Evolutionary conservation across 2,797 vertebrate genomes (phyloP).

Genomic region (Crenichthys baileyi): DNA sequence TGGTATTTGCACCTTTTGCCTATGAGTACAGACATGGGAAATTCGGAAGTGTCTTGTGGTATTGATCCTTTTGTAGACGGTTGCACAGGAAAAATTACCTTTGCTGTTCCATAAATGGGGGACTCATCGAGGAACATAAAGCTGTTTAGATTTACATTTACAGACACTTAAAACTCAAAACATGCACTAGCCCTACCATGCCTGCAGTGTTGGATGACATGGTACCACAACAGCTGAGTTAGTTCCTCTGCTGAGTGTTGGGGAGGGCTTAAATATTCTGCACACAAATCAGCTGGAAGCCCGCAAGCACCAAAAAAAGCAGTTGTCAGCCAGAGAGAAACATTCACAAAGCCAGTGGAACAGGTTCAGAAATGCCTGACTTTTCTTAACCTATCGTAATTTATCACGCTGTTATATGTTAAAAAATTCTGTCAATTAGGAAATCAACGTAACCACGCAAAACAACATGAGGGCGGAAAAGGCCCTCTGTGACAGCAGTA

Average conservation of each 20-base stretch:
- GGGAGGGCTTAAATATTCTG: conserved; percentile 33
- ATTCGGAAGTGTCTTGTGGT: conserved; percentile 22
- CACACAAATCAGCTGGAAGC: conserved; percentile 18
- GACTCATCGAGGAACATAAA: conserved; percentile 43
- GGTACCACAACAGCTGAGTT: conserved; percentile 34
- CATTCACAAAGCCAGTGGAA: not conserved
- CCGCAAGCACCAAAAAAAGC: conserved; percentile 22
- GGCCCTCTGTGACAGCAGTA: not conserved
- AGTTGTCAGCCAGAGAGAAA: not conserved
- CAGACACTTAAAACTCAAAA: conserved; percentile 45
- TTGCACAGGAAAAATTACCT: conserved; percentile 35
- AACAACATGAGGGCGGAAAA: not conserved
- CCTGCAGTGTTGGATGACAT: conserved; percentile 54
- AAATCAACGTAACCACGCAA: not conserved
- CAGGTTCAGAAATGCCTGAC: not conserved
- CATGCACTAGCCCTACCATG: conserved; percentile 19
- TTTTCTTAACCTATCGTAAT: not conserved
- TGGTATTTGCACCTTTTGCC: conserved; percentile 39
- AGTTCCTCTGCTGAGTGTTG: conserved; percentile 35
- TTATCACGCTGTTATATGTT: not conserved
- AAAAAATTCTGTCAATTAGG: not conserved
- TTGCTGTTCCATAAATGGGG: conserved; percentile 41
- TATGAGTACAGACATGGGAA: conserved; percentile 27
- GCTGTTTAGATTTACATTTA: conserved; percentile 35
- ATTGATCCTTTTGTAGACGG: conserved; percentile 47